phyloP scores from a whole-genome alignment of 2,797 vertebrate genomes.

The Odontamblyopus lacepedii region DNA sequence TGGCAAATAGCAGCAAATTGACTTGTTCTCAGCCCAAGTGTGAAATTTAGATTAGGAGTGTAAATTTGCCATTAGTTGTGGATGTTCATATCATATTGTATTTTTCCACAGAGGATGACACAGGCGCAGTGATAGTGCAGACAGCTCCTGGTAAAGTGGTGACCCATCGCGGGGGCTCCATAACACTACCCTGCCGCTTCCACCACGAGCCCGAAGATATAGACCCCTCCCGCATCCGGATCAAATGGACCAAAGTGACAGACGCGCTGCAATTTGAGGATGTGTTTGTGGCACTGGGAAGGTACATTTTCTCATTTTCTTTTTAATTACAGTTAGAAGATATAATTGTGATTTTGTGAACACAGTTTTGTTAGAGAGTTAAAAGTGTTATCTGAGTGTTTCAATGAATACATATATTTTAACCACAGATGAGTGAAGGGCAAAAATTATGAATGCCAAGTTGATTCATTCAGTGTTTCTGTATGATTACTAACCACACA shows the following conservation, averaged over 20 bases:
- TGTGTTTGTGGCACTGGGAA: slow-evolving; percentile 89
- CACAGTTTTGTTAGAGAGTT: background rate
- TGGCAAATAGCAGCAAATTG: slow-evolving; percentile 11
- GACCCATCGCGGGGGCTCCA: slow-evolving; percentile 91
- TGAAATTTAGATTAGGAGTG: slow-evolving; percentile 11
- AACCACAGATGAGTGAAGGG: background rate
- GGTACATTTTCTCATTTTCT: slow-evolving; percentile 39
- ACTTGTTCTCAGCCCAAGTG: slow-evolving; percentile 1
- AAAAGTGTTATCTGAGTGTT: background rate
- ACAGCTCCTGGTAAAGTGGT: slow-evolving; percentile 93
- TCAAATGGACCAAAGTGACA: slow-evolving; percentile 95
- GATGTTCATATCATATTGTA: background rate
- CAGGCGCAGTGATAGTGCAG: slow-evolving; percentile 90
- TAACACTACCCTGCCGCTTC: slow-evolving; percentile 92
- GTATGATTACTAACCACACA: background rate
- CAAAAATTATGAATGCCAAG: background rate
- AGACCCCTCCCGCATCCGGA: slow-evolving; percentile 84
- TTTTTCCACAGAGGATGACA: slow-evolving; percentile 85
- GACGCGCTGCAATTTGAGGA: slow-evolving; percentile 87
- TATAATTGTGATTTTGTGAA: background rate
- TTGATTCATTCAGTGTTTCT: background rate
- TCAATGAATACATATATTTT: background rate
- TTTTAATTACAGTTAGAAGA: background rate
- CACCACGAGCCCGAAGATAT: slow-evolving; percentile 85
- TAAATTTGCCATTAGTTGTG: slow-evolving; percentile 2